Base-by-base conservation (phyloP, 2,113 vertebrate genomes). In the Anolis sagrei region DNA sequence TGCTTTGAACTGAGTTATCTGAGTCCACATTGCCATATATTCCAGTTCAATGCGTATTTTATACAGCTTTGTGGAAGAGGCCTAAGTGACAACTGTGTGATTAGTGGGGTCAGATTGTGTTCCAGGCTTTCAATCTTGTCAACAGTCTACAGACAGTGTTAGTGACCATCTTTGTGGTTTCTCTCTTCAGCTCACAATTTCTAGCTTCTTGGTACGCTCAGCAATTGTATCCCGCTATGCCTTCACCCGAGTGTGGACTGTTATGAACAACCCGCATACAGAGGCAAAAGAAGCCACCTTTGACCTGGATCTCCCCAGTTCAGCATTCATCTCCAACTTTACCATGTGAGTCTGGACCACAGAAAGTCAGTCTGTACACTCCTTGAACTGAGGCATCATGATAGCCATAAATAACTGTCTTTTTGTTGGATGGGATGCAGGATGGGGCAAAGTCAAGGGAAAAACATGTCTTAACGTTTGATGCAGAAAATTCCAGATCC, bases 241-340 rank as follows among this genome's bases (percentile, higher is more conserved):
- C 21, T 89, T 95, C 14, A 98, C 97, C 79, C 96, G 92, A 1
- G 94, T 98, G 81, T 95, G 95, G 39, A 97, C 95, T 58, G 92
- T 95, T 3, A 90, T 97, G 44, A 96, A 94, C 96, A 97, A 97
- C 94, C 95, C 97, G 88, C 95, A 97, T 9, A n/a, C 95, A 21
- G 64, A 95, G 79, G 92, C 93, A 66, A 97, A 97, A 75, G 97
- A 97, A 64, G 97, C 97, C 0, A 91, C 96, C 61, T 98, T 98
- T 76, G 96, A 98, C 83, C 92, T 98, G 90, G 95, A 97, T 87
- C 95, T 98, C 81, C 96, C 97, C 21, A 92, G 88, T 13, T 88
- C 97, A 0, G 96, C 97, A 2, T 98, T 98, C 93, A 97, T 97
- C 89, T 98, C 97, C 91, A 98, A 98, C 95, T 97, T 98, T 88